A percentile compares a stretch with the other conserved stretches of the same genome.
phyloP scores from a whole-genome alignment of 37 sponge, comb jelly and placozoan genomes.

The Bolinopsis microptera region DNA sequence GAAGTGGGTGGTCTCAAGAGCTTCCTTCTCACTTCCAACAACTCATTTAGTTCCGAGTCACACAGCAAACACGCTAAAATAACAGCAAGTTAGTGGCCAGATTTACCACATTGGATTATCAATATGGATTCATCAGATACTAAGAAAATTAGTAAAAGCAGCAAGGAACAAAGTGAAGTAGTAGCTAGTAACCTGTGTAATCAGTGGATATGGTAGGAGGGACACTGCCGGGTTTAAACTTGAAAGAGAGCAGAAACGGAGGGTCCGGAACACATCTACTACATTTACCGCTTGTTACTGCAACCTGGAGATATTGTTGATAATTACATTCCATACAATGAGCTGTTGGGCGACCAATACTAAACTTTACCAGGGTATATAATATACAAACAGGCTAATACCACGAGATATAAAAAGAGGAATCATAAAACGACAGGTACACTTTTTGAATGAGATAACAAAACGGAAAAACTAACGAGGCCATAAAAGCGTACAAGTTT shows the following conservation, averaged over 20 bases:
- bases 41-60: background rate
- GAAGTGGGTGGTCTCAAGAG: background rate
- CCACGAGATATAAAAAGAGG: too few species aligned
- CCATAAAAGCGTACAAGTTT: too few species aligned
- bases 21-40: slow-evolving; percentile 22
- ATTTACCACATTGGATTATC: background rate
- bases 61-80: slow-evolving; percentile 21
- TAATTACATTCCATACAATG: too few species aligned
- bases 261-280: slow-evolving; percentile 5
- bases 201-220: background rate
- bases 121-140: background rate
- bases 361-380: too few species aligned
- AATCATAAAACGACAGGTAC: too few species aligned
- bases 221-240: background rate
- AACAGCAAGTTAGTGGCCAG: too few species aligned
- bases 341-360: too few species aligned
- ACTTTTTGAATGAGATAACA: too few species aligned
- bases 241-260: background rate
- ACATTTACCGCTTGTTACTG: background rate
- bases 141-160: background rate
- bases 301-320: too few species aligned
- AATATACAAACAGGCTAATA: too few species aligned
- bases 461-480: too few species aligned
- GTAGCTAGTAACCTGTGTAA: background rate
- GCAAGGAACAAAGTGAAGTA: background rate